Conservation (phyloP, 2,888 invertebrate species). For the Ypsolopha sequella region DNA sequence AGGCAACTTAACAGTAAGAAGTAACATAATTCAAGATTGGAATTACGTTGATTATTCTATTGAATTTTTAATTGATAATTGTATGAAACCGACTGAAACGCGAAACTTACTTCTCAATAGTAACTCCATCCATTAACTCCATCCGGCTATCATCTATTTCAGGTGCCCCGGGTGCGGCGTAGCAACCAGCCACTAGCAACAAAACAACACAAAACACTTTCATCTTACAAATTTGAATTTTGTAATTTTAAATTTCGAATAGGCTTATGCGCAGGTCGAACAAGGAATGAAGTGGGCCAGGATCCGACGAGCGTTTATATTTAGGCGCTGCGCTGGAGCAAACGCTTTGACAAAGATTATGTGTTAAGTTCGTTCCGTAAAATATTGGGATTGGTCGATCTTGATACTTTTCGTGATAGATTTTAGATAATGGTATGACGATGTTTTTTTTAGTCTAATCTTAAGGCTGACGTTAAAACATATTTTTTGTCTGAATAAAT, state of each 20-base stretch:
- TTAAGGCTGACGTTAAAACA: too few species aligned
- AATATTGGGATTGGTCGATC: slow-evolving; percentile 12
- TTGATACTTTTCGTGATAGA: slow-evolving; percentile 46
- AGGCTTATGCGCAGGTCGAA: slow-evolving; percentile 33
- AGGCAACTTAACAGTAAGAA: too few species aligned
- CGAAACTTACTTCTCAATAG: slow-evolving; percentile 50
- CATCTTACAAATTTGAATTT: slow-evolving; percentile 22
- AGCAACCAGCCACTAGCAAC: slow-evolving; percentile 37
- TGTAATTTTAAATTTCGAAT: slow-evolving; percentile 9
- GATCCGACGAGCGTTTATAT: slow-evolving; percentile 20
- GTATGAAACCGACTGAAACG: background rate
- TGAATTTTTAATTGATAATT: background rate
- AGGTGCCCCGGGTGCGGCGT: slow-evolving; percentile 39
- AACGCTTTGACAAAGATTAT: background rate
- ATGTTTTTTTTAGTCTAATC: too few species aligned
- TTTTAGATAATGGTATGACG: too few species aligned
- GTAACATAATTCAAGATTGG: too few species aligned
- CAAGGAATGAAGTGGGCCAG: slow-evolving; percentile 43
- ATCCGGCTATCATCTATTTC: slow-evolving; percentile 40
- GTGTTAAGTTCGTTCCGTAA: slow-evolving; percentile 1
- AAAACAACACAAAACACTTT: slow-evolving; percentile 48
- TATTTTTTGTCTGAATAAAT: too few species aligned
- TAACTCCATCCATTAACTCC: slow-evolving; percentile 55
- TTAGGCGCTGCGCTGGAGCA: slow-evolving; percentile 16
- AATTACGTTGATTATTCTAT: background rate